Base-by-base conservation (phyloP, 2,797 vertebrate species). In the Falco novaeseelandiae region DNA sequence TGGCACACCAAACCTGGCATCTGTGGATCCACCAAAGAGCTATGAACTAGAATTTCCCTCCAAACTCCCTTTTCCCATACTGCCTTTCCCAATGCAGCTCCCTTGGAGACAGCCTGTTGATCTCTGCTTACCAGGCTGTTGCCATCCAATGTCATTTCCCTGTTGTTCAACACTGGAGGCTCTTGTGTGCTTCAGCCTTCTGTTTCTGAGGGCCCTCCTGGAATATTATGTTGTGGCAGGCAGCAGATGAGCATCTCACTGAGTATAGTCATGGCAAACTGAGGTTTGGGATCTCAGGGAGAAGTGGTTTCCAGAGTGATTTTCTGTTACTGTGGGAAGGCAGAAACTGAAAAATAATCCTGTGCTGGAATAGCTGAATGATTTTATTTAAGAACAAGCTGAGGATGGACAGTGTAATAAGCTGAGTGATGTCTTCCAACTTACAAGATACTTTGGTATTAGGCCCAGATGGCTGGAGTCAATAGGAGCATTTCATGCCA, bases 401-500 rank as follows among this genome's bases (percentile, higher is more conserved):
- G 63, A 27, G 44, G 22, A 21, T 29, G 57, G 62, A 17, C 21
- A 7, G 32, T 23, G 26, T 29, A 34, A 32, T 36, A 30, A 27
- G 34, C 38, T 55, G 20, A 25, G 30, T 51, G 17, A 2, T 8
- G 4, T 23, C 48, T 49, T 79, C 66, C 29, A 22, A 4, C 21
- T 49, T 51, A 27, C 3, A 19, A 61, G 48, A 10, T 0, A 2
- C 19, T 48, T 51, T 0, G 2, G 22, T 36, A 3, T 36, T 3
- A 0, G 15, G 22, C 34, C 52, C 38, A 21, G 38, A 3, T 34
- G 1, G 0, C 19, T 11, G 19, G 32, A 38, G 71, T 44, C 54
- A 40, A 2, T 4, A 20, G 74, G 18, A 73, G 61, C 26, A 3
- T 81, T 59, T 48, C 0, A 2, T 36, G 52, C 46, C 25, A 11